Percentiles rank a stretch among this genome's conserved stretches.
phyloP scores from a whole-genome alignment of 2,888 invertebrate species.

The Antitype chi region DNA sequence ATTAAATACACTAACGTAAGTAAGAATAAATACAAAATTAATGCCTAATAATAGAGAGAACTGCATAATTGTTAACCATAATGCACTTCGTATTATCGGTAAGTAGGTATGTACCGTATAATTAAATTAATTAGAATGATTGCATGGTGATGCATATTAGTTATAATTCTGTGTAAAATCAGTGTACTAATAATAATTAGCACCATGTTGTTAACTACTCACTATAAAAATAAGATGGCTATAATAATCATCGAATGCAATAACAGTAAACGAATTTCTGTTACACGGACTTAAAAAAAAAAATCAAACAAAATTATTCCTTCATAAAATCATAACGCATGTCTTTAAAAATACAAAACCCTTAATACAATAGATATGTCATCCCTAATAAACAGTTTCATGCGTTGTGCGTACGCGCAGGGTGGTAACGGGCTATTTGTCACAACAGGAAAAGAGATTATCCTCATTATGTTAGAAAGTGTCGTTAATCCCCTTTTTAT shows the following conservation, averaged over 20 bases:
- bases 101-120: not conserved
- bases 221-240: not conserved
- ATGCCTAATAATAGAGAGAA: constrained; percentile 15
- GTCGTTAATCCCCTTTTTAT: constrained; percentile 81
- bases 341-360: constrained; percentile 56
- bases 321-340: constrained; percentile 47
- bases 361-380: constrained; percentile 56
- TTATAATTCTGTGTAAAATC: not conserved
- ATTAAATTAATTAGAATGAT: constrained; percentile 33
- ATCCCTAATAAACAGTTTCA: constrained; percentile 70
- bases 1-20: not conserved
- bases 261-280: not conserved
- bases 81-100: constrained; percentile 1
- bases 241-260: constrained; percentile 10
- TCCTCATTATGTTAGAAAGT: constrained; percentile 82
- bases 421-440: constrained; percentile 79
- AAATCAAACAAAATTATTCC: constrained; percentile 43
- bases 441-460: constrained; percentile 82
- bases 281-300: constrained; percentile 10
- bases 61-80: constrained; percentile 30
- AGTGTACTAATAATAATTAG: constrained; percentile 25
- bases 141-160: constrained; percentile 4
- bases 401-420: constrained; percentile 67
- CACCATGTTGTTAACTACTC: not conserved
- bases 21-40: not conserved